Conservation (phyloP, 2,888 invertebrate genomes). For the Nomada ruficornis region DNA sequence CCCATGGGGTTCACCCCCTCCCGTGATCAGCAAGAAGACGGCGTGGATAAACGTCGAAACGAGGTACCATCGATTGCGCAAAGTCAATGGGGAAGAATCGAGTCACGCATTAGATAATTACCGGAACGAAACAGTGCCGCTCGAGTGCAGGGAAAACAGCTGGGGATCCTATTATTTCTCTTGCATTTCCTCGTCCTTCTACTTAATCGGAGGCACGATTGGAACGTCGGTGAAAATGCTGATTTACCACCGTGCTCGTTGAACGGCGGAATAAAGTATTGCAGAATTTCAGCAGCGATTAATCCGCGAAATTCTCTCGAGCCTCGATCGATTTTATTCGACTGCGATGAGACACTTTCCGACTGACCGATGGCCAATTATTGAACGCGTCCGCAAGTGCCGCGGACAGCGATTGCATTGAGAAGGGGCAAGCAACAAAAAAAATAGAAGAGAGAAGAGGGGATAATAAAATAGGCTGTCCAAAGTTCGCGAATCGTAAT, state of each 20-base stretch:
- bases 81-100: not conserved
- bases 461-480: too few species aligned
- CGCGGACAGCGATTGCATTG: not conserved
- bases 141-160: slow-evolving; percentile 6
- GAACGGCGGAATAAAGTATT: too few species aligned
- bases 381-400: too few species aligned
- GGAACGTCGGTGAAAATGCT: not conserved
- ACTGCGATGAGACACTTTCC: not conserved
- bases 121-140: not conserved
- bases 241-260: too few species aligned
- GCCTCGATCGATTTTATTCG: too few species aligned
- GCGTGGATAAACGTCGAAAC: slow-evolving; percentile 29
- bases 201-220: not conserved
- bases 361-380: not conserved
- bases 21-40: not conserved
- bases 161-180: not conserved
- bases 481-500: not conserved
- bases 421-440: too few species aligned
- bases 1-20: slow-evolving; percentile 33
- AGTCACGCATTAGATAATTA: slow-evolving; percentile 32
- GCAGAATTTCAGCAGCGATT: too few species aligned
- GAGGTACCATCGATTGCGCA: slow-evolving; percentile 24
- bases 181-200: too few species aligned
- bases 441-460: not conserved
- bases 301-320: too few species aligned